phyloP scores from a whole-genome alignment of 2,113 vertebrate genomes.

The Oncorhynchus mykiss region DNA sequence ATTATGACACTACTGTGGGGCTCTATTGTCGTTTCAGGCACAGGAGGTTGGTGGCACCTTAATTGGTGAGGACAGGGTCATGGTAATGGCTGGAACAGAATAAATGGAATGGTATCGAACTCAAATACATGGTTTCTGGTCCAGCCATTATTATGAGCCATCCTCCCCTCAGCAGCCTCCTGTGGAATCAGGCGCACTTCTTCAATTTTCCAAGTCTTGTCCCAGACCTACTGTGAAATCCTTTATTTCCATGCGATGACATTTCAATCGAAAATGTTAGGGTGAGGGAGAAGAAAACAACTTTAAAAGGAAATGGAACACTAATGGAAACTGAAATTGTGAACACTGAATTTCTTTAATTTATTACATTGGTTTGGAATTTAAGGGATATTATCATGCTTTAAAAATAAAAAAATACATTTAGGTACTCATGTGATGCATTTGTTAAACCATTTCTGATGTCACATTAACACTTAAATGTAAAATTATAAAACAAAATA shows the following conservation, averaged over 20 bases:
- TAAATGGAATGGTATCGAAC: no score
- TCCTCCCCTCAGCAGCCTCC: no score
- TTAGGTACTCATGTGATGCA: slow-evolving; percentile 55
- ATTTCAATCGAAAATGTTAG: not conserved
- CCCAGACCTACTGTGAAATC: not conserved
- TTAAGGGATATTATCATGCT: slow-evolving; percentile 68
- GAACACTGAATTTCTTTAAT: slow-evolving; percentile 62
- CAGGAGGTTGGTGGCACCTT: no score
- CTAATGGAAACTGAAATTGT: slow-evolving; percentile 75
- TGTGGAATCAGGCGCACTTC: no score
- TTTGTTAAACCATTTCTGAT: slow-evolving; percentile 40
- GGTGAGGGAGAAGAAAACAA: slow-evolving; percentile 8
- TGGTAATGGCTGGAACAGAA: no score
- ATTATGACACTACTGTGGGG: no score
- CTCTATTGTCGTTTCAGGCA: no score
- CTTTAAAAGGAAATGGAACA: slow-evolving; percentile 67
- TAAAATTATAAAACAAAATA: slow-evolving; percentile 53
- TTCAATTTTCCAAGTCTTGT: no score
- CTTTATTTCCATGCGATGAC: not conserved
- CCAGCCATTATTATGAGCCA: no score
- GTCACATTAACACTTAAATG: slow-evolving; percentile 52
- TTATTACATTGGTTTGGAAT: slow-evolving; percentile 70
- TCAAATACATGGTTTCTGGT: no score
- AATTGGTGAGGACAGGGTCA: no score
- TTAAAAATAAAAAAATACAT: slow-evolving; percentile 50